Conservation (phyloP, 2,113 vertebrate species). For the Fregata magnificens region DNA sequence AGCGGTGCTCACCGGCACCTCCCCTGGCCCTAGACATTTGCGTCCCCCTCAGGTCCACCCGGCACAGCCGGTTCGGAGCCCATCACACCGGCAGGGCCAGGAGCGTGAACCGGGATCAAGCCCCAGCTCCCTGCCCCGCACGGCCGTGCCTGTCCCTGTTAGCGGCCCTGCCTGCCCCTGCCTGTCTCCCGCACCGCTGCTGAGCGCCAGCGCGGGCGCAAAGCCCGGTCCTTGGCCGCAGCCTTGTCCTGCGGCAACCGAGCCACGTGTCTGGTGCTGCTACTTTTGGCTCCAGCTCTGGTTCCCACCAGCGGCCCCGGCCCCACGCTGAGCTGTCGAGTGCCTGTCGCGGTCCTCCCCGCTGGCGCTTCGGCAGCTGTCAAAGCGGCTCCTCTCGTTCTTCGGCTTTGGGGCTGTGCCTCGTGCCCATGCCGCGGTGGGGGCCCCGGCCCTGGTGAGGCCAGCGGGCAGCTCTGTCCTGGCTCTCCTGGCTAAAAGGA, state of each 20-base stretch:
- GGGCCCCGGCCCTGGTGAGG: background rate
- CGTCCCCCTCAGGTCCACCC: no score
- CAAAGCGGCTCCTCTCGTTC: fast-evolving
- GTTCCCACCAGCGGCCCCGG: background rate
- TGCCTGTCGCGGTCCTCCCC: background rate
- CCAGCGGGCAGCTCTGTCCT: background rate
- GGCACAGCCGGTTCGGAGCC: background rate
- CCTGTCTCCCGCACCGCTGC: background rate
- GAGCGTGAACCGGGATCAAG: background rate
- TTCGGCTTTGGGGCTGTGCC: background rate
- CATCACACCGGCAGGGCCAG: fast-evolving
- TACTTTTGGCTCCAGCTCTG: background rate
- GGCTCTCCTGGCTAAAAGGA: background rate
- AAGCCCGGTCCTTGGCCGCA: background rate
- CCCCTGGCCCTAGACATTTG: background rate
- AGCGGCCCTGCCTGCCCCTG: background rate
- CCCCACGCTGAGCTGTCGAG: background rate
- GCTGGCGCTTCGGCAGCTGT: fast-evolving
- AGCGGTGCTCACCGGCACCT: background rate
- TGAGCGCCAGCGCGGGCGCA: fast-evolving
- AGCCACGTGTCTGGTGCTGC: background rate
- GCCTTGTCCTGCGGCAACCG: background rate
- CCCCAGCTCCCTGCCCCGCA: background rate
- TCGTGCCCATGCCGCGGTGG: background rate
- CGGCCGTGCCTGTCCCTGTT: background rate